A percentile compares a stretch with the other conserved stretches of the same genome.
phyloP scores from a whole-genome alignment of 2,113 vertebrate genomes.

The Leptodactylus fuscus region DNA sequence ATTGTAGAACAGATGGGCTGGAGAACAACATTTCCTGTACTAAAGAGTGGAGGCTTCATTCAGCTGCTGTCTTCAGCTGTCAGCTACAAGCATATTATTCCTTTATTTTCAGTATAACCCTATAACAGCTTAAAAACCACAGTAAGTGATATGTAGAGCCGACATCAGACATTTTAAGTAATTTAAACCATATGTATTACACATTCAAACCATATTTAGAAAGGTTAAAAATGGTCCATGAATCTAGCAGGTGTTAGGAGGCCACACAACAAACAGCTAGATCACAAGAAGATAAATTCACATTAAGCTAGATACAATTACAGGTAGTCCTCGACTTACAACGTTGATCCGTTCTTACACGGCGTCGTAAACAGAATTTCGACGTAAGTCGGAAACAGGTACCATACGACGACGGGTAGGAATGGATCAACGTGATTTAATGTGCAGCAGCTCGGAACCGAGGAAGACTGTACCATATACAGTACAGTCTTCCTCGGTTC shows the following conservation, averaged over 20 bases:
- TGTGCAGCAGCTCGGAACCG: too few relatives aligned
- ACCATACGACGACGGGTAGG: too few relatives aligned
- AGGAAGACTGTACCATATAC: too few relatives aligned
- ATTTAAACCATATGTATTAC: not conserved
- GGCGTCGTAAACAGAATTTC: too few relatives aligned
- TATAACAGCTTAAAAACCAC: not conserved
- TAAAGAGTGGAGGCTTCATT: slow-evolving; percentile 36
- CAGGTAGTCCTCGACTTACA: too few relatives aligned
- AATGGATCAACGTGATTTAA: too few relatives aligned
- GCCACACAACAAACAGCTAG: not conserved
- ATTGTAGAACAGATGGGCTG: slow-evolving; percentile 29
- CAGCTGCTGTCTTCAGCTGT: slow-evolving; percentile 53
- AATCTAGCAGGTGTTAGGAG: not conserved
- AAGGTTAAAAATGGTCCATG: not conserved
- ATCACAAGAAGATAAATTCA: not conserved
- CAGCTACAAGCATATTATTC: not conserved
- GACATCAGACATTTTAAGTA: not conserved
- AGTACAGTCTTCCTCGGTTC: too few relatives aligned
- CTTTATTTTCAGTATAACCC: not conserved
- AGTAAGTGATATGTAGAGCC: not conserved
- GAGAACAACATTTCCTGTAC: slow-evolving; percentile 40
- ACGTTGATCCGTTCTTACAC: too few relatives aligned
- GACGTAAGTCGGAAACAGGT: too few relatives aligned
- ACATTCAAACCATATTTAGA: not conserved
- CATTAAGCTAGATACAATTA: too few relatives aligned